Evolutionary conservation across 2,888 invertebrate genomes (phyloP).

Genomic region (Therioaphis trifolii): DNA sequence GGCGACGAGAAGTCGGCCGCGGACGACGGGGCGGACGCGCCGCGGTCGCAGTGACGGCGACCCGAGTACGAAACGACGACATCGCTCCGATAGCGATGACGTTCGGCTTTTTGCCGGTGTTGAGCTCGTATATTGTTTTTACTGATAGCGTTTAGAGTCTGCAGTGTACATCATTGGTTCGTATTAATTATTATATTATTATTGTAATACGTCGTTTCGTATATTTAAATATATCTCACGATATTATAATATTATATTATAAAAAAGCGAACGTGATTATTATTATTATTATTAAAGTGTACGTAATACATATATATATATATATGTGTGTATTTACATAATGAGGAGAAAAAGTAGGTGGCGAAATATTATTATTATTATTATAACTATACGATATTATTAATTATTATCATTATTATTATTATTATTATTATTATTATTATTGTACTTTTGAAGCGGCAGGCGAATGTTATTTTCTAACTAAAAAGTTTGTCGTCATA

Average conservation of each 20-base stretch:
- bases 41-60: neutral
- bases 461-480: neutral
- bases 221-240: too few species aligned
- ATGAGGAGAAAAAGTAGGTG: neutral
- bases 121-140: neutral
- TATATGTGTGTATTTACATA: too few species aligned
- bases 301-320: too few species aligned
- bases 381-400: too few species aligned
- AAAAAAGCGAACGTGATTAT: neutral
- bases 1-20: neutral
- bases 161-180: too few species aligned
- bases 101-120: neutral
- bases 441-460: too few species aligned
- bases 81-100: neutral
- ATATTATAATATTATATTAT: neutral
- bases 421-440: neutral
- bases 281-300: slow-evolving; percentile 22
- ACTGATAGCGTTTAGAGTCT: neutral
- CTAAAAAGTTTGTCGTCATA: neutral
- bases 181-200: too few species aligned
- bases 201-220: too few species aligned
- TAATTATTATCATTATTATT: neutral
- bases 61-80: neutral
- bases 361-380: slow-evolving; percentile 10
- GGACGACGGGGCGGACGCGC: neutral